Base-by-base conservation (phyloP, 2,888 invertebrate genomes). In the Lasioglossum villosulum region DNA sequence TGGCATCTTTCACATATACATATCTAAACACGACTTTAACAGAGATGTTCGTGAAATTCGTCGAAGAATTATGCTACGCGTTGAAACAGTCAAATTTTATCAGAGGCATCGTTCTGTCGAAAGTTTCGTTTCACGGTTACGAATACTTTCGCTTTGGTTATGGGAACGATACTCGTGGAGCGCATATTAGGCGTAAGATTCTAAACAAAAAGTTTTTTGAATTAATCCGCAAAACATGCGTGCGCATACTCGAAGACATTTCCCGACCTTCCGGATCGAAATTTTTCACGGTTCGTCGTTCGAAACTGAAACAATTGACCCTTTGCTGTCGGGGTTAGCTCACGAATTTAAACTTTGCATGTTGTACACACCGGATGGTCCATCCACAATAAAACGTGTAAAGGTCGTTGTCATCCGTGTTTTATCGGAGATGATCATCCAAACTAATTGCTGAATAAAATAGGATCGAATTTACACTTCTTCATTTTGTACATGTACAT, bases 1-100 rank as follows among this genome's bases (percentile, higher is more conserved):
- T 42, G 45, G 48, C 75, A 48, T 59, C 14, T 63, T 63, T 30
- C 27, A 63, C 70, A 48, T 30, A 74, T 63, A 74, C 81, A 59
- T 77, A 74, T 75, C 75, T 71, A 52, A 48, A 37, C 12, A 34
- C 39, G 34, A 75, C 70, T 42, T 66, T 19, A 1, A 37, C 37
- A 19, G 10, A 66, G 34, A 34, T 37, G 34, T 74, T 52, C 16
- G 2, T 66, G 56, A 45, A 27, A 8, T 56, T 83, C 75, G 48
- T 6, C 12, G 14, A 30, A 68, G 8, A 23, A 14, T 14, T 19
- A 3, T 8, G 27, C 52, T 72, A 30, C 30, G 34, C 66, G 19
- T 34, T 66, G 19, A 19, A 37, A 37, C 30, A 23, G 19, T 37
- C 30, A 59, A 8, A 6, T 34, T 52, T 42, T 73, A 12, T 45